Base-by-base conservation (phyloP, 23 tunicate species). In the Ciona savignyi region DNA sequence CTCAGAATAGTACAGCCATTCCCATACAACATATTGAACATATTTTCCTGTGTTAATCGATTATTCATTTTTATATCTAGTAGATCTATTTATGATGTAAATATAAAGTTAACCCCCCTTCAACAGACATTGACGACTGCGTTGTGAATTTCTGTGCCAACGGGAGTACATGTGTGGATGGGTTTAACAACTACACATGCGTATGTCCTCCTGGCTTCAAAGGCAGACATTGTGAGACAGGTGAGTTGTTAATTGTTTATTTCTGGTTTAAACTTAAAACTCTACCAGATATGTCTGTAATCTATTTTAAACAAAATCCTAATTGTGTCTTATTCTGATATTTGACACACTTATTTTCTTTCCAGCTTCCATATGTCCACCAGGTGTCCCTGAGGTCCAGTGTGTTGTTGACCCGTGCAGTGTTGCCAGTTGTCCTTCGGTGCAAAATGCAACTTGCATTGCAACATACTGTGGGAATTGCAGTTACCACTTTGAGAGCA, bases 191-290 rank as follows among this genome's bases (percentile, higher is more conserved):
- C 70, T 78, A 79, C 74, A 83, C 34, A 11, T 90, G 97, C 28
- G 62, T 72, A 26, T 90, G 97, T 62, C 56, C 64, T 35, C 67
- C 79, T 24, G 97, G 97, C 27, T 90, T 90, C 62, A 84, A 82
- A 3, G 89, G 89, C 11, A 81, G 81, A 1, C 85, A 83, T 35
- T 90, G 97, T 27, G 61, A 84, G 31, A 83, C 70, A 32, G 74
- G 97, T 90, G 75, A 90, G n/a, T n/a, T n/a, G n/a, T n/a, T n/a
- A n/a, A n/a, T n/a, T n/a, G n/a, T n/a, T n/a, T n/a, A n/a, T n/a
- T n/a, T n/a, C n/a, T n/a, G n/a, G n/a, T n/a, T n/a, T n/a, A n/a
- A n/a, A n/a, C n/a, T n/a, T n/a, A n/a, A n/a, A n/a, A n/a, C n/a
- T n/a, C n/a, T n/a, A n/a, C n/a, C n/a, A n/a, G n/a, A n/a, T n/a